Base-by-base conservation (phyloP, 2,888 invertebrate genomes). In the Acanthosepion pharaonis region DNA sequence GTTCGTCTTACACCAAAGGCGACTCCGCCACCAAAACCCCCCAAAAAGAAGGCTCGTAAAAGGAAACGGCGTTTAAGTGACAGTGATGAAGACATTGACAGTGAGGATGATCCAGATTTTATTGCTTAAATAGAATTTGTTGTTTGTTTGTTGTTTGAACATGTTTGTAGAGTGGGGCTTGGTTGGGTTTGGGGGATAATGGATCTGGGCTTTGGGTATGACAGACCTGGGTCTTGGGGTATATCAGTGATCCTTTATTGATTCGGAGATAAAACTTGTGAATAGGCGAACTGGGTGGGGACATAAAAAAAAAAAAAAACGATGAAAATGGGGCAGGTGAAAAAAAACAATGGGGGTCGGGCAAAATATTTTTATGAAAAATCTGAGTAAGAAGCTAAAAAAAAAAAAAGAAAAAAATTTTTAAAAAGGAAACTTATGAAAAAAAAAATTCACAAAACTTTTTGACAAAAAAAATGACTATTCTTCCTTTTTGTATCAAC, bases 91-190 rank as follows among this genome's bases (percentile, higher is more conserved):
- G 96, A 96, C 92, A 96, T 95, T 94, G 96, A 96, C 95, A 96
- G 97, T 94, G 96, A 95, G 94, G 93, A 93, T 53, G 97, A 97
- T 95, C 97, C 96, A 53, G 97, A 97, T 94, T 97, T 96, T 96
- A 96, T 96, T 96, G 59, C 18, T 94, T 94, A 64, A 94, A n/a
- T 8, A n/a, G 51, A n/a, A 48, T 93, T 92, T 49, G 42, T 49
- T 92, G 18, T 53, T 49, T 51, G 49, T 51, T 93, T 53, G 49
- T n/a, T 49, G 28, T 49, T 23, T 23, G 51, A 49, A 92, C 48
- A 25, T 92, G 42, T 42, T 49, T 92, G 92, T 92, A 5, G 48
- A 49, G 48, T 53, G 23, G 51, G 93, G 11, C 0, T 20, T 11
- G 49, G 48, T 51, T 48, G 48, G 48, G 49, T 92, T 48, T 23